Percentiles rank a stretch among this genome's conserved stretches.
These are phyloP conservation scores for Gouania willdenowi DNA, from an alignment of 2,797 vertebrate genomes.

Conservation along the genomic window DNA sequence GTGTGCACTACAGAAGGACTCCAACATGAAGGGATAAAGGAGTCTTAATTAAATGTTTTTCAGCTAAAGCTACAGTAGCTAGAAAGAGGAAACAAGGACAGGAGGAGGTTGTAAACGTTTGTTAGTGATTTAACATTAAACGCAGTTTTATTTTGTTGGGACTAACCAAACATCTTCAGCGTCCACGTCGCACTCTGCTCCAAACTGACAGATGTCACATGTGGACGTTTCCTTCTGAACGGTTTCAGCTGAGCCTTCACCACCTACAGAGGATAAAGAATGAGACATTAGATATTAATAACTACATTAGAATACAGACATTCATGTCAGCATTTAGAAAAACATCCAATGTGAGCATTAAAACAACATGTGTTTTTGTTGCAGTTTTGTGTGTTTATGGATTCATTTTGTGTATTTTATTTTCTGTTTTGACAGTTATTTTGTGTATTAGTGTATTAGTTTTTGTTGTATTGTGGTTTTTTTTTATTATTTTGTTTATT, in stretches of 20 bases:
- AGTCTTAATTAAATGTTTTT: conserved; percentile 19
- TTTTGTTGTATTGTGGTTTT: too few species aligned
- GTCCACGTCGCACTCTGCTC: conserved; percentile 97
- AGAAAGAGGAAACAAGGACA: too few species aligned
- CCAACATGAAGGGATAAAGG: conserved; percentile 25
- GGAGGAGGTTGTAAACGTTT: not conserved
- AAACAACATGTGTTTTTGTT: too few species aligned
- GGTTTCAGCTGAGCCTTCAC: conserved; percentile 94
- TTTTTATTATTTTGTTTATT: not conserved
- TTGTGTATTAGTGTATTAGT: too few species aligned
- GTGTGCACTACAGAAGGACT: conserved; percentile 22
- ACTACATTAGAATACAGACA: too few species aligned
- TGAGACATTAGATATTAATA: not conserved
- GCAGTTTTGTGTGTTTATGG: too few species aligned
- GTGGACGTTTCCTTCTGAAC: conserved; percentile 96
- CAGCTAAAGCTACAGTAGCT: not conserved
- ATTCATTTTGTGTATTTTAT: too few species aligned
- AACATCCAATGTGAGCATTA: too few species aligned
- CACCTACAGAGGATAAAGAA: conserved; percentile 70
- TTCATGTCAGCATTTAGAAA: too few species aligned
- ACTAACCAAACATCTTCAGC: conserved; percentile 97
- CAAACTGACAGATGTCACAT: conserved; percentile 98
- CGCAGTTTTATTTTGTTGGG: not conserved
- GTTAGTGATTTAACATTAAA: too few species aligned
- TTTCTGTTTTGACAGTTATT: too few species aligned